phyloP scores from a whole-genome alignment of 1,140 invertebrate species.

The Drosophila busckii region DNA sequence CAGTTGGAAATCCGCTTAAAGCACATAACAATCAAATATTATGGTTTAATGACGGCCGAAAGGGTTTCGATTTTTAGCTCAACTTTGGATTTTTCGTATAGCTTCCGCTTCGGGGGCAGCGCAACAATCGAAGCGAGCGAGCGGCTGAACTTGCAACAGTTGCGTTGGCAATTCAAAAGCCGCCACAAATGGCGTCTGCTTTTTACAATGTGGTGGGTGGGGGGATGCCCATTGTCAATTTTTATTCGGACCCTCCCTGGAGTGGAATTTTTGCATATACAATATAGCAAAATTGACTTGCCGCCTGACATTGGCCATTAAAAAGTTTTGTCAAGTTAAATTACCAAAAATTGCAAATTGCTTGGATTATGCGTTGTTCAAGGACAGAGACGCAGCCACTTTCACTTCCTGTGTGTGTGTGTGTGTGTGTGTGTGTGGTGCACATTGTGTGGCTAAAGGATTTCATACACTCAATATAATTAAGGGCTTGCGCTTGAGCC shows the following conservation, averaged over 20 bases:
- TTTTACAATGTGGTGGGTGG: not conserved
- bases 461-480: constrained; percentile 78
- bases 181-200: constrained; percentile 53
- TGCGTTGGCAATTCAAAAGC: constrained; percentile 57
- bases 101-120: not conserved
- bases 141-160: constrained; percentile 54
- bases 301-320: constrained; percentile 51
- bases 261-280: constrained; percentile 7
- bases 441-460: constrained; percentile 71
- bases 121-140: no score
- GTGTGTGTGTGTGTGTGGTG: constrained; percentile 4
- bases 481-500: constrained; percentile 65
- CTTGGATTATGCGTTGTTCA: constrained; percentile 70
- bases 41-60: constrained; percentile 51
- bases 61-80: constrained; percentile 42
- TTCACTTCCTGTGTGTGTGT: constrained; percentile 54
- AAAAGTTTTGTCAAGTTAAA: constrained; percentile 77
- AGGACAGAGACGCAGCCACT: constrained; percentile 55
- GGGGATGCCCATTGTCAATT: constrained; percentile 35
- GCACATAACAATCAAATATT: constrained; percentile 64
- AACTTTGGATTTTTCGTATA: constrained; percentile 1
- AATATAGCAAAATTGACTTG: constrained; percentile 1
- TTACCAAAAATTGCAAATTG: constrained; percentile 78
- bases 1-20: constrained; percentile 52
- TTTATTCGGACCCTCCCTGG: not conserved